Evolutionary conservation across 1,140 invertebrate genomes (phyloP).

Genomic region (Nixonia krombeini): DNA sequence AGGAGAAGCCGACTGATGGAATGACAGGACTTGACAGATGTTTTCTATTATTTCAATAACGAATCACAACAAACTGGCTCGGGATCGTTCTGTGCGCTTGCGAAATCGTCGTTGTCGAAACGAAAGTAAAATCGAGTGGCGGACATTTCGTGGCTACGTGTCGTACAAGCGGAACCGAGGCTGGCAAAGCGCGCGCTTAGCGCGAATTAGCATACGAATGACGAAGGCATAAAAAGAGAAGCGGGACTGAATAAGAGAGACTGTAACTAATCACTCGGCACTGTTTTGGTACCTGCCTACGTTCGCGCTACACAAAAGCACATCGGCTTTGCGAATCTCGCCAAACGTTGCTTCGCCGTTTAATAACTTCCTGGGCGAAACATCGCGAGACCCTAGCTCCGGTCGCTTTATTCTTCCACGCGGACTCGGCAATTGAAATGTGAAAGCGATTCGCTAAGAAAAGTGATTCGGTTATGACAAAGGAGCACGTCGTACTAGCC

Average conservation of each 20-base stretch:
- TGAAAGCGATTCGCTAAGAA: background rate
- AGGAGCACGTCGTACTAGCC: too few species aligned
- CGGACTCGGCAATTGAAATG: background rate
- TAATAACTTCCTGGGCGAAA: too few species aligned
- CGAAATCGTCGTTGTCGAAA: conserved; percentile 17
- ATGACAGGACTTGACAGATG: conserved; percentile 42
- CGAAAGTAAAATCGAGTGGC: conserved; percentile 26
- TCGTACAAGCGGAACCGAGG: conserved; percentile 21
- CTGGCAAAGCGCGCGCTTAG: conserved; percentile 33
- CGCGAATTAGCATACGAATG: conserved; percentile 64
- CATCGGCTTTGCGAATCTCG: conserved; percentile 26
- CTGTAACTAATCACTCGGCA: conserved; percentile 60
- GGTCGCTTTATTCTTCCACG: too few species aligned
- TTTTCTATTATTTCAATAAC: conserved; percentile 40
- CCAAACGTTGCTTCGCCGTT: too few species aligned
- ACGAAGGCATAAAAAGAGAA: conserved; percentile 41
- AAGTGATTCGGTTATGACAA: background rate
- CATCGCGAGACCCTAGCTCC: too few species aligned
- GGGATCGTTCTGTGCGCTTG: too few species aligned
- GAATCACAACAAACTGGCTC: conserved; percentile 52
- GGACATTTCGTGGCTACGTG: conserved; percentile 20
- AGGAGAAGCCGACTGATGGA: too few species aligned
- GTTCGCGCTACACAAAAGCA: conserved; percentile 8
- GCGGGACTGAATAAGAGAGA: conserved; percentile 50
- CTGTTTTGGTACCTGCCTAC: conserved; percentile 18